These are phyloP conservation scores for Pseudorectes ferrugineus DNA, from an alignment of 2,113 vertebrate genomes.

Conservation along the genomic window DNA sequence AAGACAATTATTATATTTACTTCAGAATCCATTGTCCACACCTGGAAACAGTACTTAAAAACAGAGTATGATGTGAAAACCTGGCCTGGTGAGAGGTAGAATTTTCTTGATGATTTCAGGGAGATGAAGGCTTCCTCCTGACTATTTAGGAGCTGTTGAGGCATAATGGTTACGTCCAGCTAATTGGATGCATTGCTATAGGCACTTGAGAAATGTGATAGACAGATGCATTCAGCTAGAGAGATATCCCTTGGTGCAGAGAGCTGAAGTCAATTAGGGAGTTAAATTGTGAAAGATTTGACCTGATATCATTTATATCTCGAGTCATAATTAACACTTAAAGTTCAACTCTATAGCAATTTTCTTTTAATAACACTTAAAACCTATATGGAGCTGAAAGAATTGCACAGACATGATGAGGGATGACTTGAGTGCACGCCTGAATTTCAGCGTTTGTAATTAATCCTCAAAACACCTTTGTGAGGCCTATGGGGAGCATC, in stretches of 20 bases:
- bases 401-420: conserved; percentile 3
- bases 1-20: not conserved
- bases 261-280: conserved; percentile 36
- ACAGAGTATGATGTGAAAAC: not conserved
- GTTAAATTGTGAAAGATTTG: conserved; percentile 38
- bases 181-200: not conserved
- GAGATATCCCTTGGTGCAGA: not conserved
- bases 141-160: not conserved
- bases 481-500: not conserved
- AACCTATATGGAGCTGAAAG: conserved; percentile 7
- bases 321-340: conserved; percentile 39
- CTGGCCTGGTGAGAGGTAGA: not conserved
- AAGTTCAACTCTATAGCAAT: conserved; percentile 38
- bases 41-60: not conserved
- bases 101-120: not conserved
- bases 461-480: conserved; percentile 23
- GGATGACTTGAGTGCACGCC: conserved; percentile 4
- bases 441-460: not conserved
- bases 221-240: conserved; percentile 1
- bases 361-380: conserved; percentile 47
- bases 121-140: not conserved
- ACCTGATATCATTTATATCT: conserved; percentile 48
- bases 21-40: not conserved
- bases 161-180: not conserved
- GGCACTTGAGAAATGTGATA: conserved; percentile 11